Conservation (phyloP, 2,888 invertebrate genomes). For the Sinhomidia bicolor region DNA sequence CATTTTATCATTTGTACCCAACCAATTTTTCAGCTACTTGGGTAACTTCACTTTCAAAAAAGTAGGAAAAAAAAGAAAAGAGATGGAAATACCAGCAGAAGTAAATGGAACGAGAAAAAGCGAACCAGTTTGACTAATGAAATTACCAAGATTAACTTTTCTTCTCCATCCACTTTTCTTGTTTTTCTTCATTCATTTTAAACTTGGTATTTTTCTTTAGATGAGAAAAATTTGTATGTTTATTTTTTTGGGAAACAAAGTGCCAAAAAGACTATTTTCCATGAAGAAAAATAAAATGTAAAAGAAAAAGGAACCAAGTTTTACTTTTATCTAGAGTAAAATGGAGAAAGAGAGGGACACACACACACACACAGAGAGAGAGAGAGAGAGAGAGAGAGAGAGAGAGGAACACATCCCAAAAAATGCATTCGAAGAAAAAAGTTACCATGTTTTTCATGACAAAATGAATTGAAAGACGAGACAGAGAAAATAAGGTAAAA, state of each 20-base stretch:
- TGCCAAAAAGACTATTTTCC: conserved; percentile 52
- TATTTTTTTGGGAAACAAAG: conserved; percentile 53
- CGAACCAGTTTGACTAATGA: conserved; percentile 58
- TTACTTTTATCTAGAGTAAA: too few species aligned
- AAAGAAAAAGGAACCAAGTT: conserved; percentile 20
- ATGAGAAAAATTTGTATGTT: conserved; percentile 26
- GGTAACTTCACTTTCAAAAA: not conserved
- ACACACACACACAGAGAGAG: too few species aligned
- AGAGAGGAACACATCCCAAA: not conserved
- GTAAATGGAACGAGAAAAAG: conserved; percentile 35
- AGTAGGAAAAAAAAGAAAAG: conserved; percentile 8
- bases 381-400: too few species aligned
- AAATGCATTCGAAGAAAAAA: conserved; percentile 60
- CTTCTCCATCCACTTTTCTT: conserved; percentile 2
- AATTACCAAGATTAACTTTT: conserved; percentile 69
- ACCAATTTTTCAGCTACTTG: conserved; percentile 52
- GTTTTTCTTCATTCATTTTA: conserved; percentile 18
- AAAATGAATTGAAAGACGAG: conserved; percentile 41
- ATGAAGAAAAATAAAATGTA: conserved; percentile 18
- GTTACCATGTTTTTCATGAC: not conserved
- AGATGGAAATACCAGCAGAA: conserved; percentile 11
- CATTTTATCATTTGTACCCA: conserved; percentile 41
- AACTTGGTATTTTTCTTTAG: conserved; percentile 13
- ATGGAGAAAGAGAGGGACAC: too few species aligned
- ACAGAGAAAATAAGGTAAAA: not conserved